Conservation (phyloP, 2,113 vertebrate genomes). For the Anthoscopus minutus region DNA sequence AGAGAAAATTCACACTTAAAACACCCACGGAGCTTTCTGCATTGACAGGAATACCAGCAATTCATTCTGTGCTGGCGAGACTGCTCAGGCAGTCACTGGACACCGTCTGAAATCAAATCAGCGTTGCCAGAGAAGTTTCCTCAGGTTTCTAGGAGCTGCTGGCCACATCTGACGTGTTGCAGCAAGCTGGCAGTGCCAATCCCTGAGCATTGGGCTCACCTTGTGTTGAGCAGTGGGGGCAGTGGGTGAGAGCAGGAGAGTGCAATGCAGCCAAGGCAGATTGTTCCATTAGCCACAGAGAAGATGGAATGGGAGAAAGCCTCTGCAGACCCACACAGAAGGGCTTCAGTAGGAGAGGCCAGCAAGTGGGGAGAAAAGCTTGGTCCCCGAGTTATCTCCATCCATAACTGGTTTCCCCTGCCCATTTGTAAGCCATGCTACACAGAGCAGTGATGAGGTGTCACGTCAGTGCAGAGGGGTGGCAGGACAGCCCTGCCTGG, state of each 20-base stretch:
- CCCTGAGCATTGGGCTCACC: background rate
- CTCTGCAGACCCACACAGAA: background rate
- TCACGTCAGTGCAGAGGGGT: fast-evolving
- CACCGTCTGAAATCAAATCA: background rate
- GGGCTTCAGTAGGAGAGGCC: background rate
- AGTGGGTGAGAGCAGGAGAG: background rate
- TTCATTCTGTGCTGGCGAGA: background rate
- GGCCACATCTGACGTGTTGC: background rate
- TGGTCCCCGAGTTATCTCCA: background rate
- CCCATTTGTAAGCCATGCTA: background rate
- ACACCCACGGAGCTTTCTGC: slow-evolving; percentile 5
- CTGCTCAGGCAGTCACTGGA: background rate
- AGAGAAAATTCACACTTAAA: background rate
- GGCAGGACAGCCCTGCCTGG: background rate
- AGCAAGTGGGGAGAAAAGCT: background rate
- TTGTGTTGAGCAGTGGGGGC: background rate
- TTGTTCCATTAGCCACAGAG: background rate
- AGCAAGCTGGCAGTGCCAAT: background rate
- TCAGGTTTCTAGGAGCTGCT: background rate
- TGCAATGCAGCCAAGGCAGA: background rate
- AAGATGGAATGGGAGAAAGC: background rate
- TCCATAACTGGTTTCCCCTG: background rate
- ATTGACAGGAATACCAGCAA: background rate
- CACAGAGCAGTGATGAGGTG: background rate
- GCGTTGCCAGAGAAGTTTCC: background rate